Conservation (phyloP, 2,888 invertebrate species). For the Oeneis ivallda region DNA sequence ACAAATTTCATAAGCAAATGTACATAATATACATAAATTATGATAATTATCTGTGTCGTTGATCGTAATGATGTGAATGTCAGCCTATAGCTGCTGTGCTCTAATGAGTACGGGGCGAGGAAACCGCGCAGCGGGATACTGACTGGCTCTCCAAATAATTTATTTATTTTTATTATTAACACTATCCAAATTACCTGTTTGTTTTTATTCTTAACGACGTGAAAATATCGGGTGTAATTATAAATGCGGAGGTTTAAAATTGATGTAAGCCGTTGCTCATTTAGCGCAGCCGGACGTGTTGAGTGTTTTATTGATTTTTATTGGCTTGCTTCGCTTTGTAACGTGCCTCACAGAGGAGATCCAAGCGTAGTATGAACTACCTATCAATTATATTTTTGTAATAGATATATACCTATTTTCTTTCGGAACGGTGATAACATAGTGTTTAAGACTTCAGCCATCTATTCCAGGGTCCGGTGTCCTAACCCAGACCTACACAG, state of each 20-base stretch:
- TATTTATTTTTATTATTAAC: slow-evolving; percentile 79
- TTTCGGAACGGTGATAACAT: no score
- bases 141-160: slow-evolving; percentile 52
- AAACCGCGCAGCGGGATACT: slow-evolving; percentile 59
- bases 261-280: slow-evolving; percentile 68
- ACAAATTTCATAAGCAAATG: slow-evolving; percentile 17
- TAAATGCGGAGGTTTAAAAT: slow-evolving; percentile 71
- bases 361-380: background rate
- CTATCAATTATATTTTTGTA: no score
- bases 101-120: slow-evolving; percentile 43
- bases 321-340: slow-evolving; percentile 41
- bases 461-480: no score
- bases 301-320: slow-evolving; percentile 72
- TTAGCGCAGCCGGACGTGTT: slow-evolving; percentile 52
- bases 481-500: no score
- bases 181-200: slow-evolving; percentile 75
- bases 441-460: no score
- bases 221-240: slow-evolving; percentile 78
- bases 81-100: slow-evolving; percentile 34
- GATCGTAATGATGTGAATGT: slow-evolving; percentile 31
- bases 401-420: no score
- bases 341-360: background rate
- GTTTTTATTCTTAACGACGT: slow-evolving; percentile 76
- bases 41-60: slow-evolving; percentile 37
- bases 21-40: slow-evolving; percentile 33